Base-by-base conservation (phyloP, 2,797 vertebrate genomes). In the Eutrigla gurnardus region DNA sequence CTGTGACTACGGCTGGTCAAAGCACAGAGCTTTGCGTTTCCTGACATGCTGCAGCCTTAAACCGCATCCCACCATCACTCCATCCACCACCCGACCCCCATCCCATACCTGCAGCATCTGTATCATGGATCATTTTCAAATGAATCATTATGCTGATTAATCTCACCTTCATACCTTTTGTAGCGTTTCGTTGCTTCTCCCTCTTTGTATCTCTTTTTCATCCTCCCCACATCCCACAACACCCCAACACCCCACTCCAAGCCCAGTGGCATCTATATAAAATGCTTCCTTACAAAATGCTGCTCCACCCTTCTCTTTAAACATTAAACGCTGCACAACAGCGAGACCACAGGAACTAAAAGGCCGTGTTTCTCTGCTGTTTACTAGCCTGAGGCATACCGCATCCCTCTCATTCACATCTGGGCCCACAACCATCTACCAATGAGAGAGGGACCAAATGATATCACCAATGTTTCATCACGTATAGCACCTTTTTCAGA, bases 251-350 rank as follows among this genome's bases (percentile, higher is more conserved):
- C 75, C 76, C 53, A 67, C 71, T 85, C 63, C 63, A 82, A 85
- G 80, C 80, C 83, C 83, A 87, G 78, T 84, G 89, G 84, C 85
- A 86, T 90, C 70, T 78, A 86, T 93, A 93, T 92, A 94, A 94
- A 94, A 94, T 90, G 86, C 90, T 91, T 91, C 91, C 92, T 91
- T 92, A 89, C 92, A 92, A 89, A 94, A 93, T 86, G 84, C 91
- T 91, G 85, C 94, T 92, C 93, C 94, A 95, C 94, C 94, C 94
- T 92, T 88, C 90, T 90, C 89, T 94, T 94, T 93, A 94, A 93
- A 94, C 91, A 94, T 95, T 92, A 93, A 94, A 93, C 77, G 73
- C 80, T 87, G 86, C 86, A 90, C 88, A 90, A 89, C 87, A 83
- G 78, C 55, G 71, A 82, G 79, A 90, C 92, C 92, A 88, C 89